Evolutionary conservation across 1,140 invertebrate species (phyloP).

Genomic region (honey bee (Apis mellifera)): Amel_HAv3.1 CM009932.2:11805001-11805500

Average conservation of each 20-base stretch:
- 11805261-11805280: background rate
- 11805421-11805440: background rate
- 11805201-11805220: slow-evolving; percentile 22
- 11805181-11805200: slow-evolving; percentile 36
- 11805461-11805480: slow-evolving; percentile 70
- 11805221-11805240: slow-evolving; percentile 39
- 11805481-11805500: slow-evolving; percentile 76
- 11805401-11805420: background rate
- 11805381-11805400: background rate
- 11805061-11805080: slow-evolving; percentile 56
- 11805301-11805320: background rate
- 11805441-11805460: background rate
- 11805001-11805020: slow-evolving; percentile 36
- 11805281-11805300: background rate
- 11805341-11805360: background rate
- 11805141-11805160: slow-evolving; percentile 31
- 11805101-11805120: slow-evolving; percentile 54
- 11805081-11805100: slow-evolving; percentile 62
- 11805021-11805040: slow-evolving; percentile 23
- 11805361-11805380: background rate
- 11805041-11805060: slow-evolving; percentile 62
- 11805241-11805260: slow-evolving; percentile 5
- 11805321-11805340: background rate
- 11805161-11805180: background rate
- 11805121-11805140: slow-evolving; percentile 50